phyloP scores from a whole-genome alignment of 2,113 vertebrate genomes.

The Kryptolebias marmoratus region DNA sequence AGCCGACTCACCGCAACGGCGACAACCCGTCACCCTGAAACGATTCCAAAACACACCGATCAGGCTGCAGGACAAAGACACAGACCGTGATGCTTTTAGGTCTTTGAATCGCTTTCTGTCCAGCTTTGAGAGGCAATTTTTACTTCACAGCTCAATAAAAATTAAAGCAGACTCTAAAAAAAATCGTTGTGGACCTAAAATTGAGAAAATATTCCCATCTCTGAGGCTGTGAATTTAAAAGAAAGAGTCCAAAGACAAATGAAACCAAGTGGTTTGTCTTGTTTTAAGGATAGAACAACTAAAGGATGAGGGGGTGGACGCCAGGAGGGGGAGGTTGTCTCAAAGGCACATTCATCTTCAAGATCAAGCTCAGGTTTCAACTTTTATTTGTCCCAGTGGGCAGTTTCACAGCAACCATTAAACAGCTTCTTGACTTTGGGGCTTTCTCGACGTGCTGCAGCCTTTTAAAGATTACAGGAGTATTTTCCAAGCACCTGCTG shows the following conservation, averaged over 20 bases:
- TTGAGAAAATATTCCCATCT: neutral
- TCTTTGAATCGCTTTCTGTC: neutral
- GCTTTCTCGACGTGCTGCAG: conserved; percentile 18
- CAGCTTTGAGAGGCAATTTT: neutral
- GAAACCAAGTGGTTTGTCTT: neutral
- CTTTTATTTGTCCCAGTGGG: conserved; percentile 63
- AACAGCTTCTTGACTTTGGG: conserved; percentile 45
- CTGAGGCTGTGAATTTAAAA: neutral
- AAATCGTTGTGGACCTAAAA: neutral
- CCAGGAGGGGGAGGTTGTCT: conserved; percentile 43
- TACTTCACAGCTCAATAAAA: neutral
- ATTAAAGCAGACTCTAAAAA: conserved; percentile 6
- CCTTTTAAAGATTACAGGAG: conserved; percentile 10
- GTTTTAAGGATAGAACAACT: conserved; percentile 27
- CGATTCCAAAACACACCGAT: conserved; percentile 29
- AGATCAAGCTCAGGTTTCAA: conserved; percentile 69
- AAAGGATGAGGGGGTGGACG: conserved; percentile 33
- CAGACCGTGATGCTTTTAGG: conserved; percentile 28
- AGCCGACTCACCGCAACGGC: neutral
- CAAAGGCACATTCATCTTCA: conserved; percentile 68
- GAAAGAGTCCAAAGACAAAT: neutral
- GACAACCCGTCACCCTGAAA: conserved; percentile 35
- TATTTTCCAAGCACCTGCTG: neutral
- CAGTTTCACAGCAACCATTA: conserved; percentile 48
- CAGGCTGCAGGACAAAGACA: conserved; percentile 1